Base-by-base conservation (phyloP, 2,797 vertebrate species). In the Ibycter americanus region DNA sequence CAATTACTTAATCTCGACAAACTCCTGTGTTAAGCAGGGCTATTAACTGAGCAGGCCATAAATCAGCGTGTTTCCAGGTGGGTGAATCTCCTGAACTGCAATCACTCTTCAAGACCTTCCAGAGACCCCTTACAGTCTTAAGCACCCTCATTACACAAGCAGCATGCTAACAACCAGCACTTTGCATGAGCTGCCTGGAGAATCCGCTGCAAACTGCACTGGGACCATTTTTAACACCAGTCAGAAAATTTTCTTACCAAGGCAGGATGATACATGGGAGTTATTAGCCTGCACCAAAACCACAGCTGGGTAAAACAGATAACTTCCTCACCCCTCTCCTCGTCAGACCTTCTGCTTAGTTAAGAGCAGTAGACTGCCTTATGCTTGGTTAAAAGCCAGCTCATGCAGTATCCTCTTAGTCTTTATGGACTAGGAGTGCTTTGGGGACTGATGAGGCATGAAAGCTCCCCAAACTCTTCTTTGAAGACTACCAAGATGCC, bases 1-100 rank as follows among this genome's bases (percentile, higher is more conserved):
- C 98, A 98, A 99, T 99, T 99, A 98, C 98, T 98, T 98, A 98
- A 98, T 98, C 98, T 98, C 97, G 97, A 98, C 98, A 98, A 98
- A 98, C 97, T 98, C 98, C 98, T 97, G 98, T 98, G 98, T 98
- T 98, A 97, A 98, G 97, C 98, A 98, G 98, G 92, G 97, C 98
- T 96, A 98, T 99, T 99, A 99, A 98, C 96, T 73, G 93, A 97
- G 95, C 95, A 85, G 89, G 87, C 95, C 96, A 99, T 99, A 98
- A 99, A 99, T 99, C 99, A 99, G 98, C 19, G 66, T 98, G 92
- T 97, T 98, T 97, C 97, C 98, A 97, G 98, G 98, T 98, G 98
- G 98, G 98, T 98, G 98, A 98, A 98, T 98, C 98, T 98, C 97
- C 97, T 95, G 98, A 98, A 98, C 98, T 98, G 97, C 98, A 98